Base-by-base conservation (phyloP, 2,113 vertebrate genomes). In the Pimephales promelas region DNA sequence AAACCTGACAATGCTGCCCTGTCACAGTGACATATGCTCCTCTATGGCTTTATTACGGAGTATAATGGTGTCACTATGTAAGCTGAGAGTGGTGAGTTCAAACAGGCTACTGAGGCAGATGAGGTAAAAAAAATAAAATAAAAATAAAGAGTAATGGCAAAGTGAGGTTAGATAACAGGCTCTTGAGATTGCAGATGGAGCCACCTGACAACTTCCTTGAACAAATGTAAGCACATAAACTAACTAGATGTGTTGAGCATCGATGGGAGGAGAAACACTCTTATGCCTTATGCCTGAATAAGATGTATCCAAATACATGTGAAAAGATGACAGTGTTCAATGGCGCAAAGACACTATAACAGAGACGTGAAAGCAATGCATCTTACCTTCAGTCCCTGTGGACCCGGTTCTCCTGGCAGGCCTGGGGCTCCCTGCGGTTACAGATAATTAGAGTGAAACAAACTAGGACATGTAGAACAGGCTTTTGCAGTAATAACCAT, bases 351-450 rank as follows among this genome's bases (percentile, higher is more conserved):
- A 79, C 36, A 75, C 73, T 74, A 47, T 77, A 73, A 75, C 36
- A 81, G 36, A 71, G 54, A 85, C 13, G 80, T 36, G 83, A 52
- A 36, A 28, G 70, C 61, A 28, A 82, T 59, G 64, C 71, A 47
- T 40, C 90, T 94, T 90, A 98, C 98, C 96, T 99, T 99, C 85
- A 94, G 94, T 49, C 98, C 98, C 0, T 93, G 83, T 0, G 89
- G 89, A 43, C 98, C 98, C 0, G 34, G 85, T 0, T 91, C 85
- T 18, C 98, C 98, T 2, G 95, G 93, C 40, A 94, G 89, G 45
- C 98, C 98, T 61, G 92, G 84, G 0, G 92, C 43, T 20, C 97
- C 98, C 98, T 99, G 86, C 84, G 43, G 82, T 78, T 61, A 40
- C 49, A 89, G 20, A 31, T 13, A 74, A 71, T 70, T 26, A 70